A percentile compares a stretch with the other conserved stretches of the same genome.
Evolutionary conservation across 2,888 invertebrate genomes (phyloP).

Genomic region (Phyllotreta cruciferae): DNA sequence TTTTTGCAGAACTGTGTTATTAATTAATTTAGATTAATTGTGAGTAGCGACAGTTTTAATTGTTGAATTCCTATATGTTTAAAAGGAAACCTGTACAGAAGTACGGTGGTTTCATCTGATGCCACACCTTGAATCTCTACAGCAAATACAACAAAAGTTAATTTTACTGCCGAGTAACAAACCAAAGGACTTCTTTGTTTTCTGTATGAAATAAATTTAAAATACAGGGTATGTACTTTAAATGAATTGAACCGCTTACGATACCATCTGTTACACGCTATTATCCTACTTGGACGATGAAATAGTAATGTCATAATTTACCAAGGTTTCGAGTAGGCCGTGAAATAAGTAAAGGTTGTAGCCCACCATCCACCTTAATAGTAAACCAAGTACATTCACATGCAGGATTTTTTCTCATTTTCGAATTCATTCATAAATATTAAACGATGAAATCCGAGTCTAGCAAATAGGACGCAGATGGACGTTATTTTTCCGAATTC

Average conservation of each 20-base stretch:
- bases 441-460: slow-evolving; percentile 18
- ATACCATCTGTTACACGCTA: slow-evolving; percentile 14
- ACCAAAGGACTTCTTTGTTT: too few relatives aligned
- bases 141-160: too few relatives aligned
- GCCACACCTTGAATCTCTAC: too few relatives aligned
- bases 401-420: slow-evolving; percentile 31
- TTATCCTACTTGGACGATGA: slow-evolving; percentile 10
- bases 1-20: background rate
- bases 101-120: too few relatives aligned
- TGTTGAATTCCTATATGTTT: background rate
- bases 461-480: background rate
- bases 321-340: slow-evolving; percentile 51
- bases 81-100: too few relatives aligned
- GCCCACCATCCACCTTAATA: slow-evolving; percentile 47
- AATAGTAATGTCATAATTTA: slow-evolving; percentile 34
- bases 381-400: slow-evolving; percentile 37
- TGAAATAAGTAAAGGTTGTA: slow-evolving; percentile 46
- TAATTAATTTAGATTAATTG: background rate
- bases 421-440: slow-evolving; percentile 41
- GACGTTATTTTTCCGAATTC: slow-evolving; percentile 5
- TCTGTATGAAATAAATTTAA: too few relatives aligned
- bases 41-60: background rate
- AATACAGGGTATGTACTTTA: too few relatives aligned
- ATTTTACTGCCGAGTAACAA: too few relatives aligned
- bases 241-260: too few relatives aligned